Base-by-base conservation (phyloP, 2,113 vertebrate species). In the Osmerus mordax region DNA sequence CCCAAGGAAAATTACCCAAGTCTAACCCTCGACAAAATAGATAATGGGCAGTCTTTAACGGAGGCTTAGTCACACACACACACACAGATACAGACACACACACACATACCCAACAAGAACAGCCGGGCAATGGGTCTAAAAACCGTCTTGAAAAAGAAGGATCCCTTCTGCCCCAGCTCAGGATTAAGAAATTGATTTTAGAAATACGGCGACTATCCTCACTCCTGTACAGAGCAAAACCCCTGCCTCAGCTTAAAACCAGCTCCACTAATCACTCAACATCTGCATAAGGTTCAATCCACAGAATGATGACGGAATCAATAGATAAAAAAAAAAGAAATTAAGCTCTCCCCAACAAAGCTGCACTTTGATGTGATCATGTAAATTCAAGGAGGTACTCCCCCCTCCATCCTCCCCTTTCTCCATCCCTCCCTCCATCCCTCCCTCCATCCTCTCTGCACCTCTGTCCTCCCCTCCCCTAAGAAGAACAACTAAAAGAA, bases 1-100 rank as follows among this genome's bases (percentile, higher is more conserved):
- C 94, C 93, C 93, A 87, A 92, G 93, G 92, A 97, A 97, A 97
- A 98, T 97, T 94, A 96, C 95, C 94, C 93, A 94, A 96, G 94
- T 95, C 93, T 90, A 93, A 94, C 94, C 92, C 93, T 92, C 87
- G 90, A 96, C 94, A 93, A 94, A 97, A 94, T 88, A 96, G 94
- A 96, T 96, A 96, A 96, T 94, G 91, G 94, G 91, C 85, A 84
- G 91, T 94, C 92, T 96, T 96, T 94, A 95, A 94, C 93, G 92
- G 86, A 81, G 91, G 89, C 91, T 96, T 93, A n/a, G n/a, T n/a
- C n/a, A n/a, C n/a, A n/a, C n/a, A 41, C 36, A 41, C 36, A 41
- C 36, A 8, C n/a, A 56, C 14, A 56, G 4, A 56, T 56, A 56
- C 54, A 56, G 54, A n/a, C n/a, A 41, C 36, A 41, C 36, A 41